These are phyloP conservation scores for Pterobdella sp. DNA, from an alignment of 2,888 invertebrate genomes.

Conservation along the genomic window DNA sequence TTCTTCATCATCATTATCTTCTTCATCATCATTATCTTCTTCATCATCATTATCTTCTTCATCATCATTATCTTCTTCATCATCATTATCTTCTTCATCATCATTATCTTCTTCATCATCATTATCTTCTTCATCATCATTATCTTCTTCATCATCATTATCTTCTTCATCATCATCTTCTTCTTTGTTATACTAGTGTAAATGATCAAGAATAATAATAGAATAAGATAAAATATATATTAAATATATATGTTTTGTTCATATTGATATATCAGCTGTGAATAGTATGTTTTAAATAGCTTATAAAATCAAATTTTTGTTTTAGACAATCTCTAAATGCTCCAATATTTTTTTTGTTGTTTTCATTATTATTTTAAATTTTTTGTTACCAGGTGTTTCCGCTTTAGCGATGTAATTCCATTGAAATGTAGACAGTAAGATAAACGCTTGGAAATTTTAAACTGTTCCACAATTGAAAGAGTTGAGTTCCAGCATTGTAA, in stretches of 20 bases:
- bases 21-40: background rate
- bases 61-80: background rate
- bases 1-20: background rate
- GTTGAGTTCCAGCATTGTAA: too few relatives aligned
- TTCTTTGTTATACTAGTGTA: background rate
- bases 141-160: background rate
- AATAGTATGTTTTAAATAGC: background rate
- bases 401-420: too few relatives aligned
- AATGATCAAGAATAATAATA: background rate
- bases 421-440: too few relatives aligned
- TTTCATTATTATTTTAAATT: background rate
- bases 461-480: too few relatives aligned
- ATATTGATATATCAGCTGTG: background rate
- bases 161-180: background rate
- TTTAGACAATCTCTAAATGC: background rate
- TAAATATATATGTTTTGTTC: constrained; percentile 1
- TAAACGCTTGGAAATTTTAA: too few relatives aligned
- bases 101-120: background rate
- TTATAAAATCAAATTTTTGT: background rate
- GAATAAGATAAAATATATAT: background rate
- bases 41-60: background rate
- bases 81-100: background rate
- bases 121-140: background rate
- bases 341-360: background rate
- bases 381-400: too few relatives aligned